phyloP scores from a whole-genome alignment of 2,797 vertebrate genomes.

The Pangasius djambal region DNA sequence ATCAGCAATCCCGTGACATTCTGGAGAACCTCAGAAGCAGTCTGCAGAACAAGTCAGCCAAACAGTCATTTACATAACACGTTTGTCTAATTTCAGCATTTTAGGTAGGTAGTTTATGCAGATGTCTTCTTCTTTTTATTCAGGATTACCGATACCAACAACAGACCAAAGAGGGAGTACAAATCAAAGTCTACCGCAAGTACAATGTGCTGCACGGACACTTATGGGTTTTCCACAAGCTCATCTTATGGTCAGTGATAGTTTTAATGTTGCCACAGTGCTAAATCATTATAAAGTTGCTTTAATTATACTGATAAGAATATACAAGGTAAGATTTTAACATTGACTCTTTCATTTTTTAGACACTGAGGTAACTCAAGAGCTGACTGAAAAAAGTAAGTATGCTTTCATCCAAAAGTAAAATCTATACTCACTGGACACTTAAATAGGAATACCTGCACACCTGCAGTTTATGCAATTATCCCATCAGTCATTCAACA shows the following conservation, averaged over 20 bases:
- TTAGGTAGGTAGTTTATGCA: neutral
- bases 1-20: constrained; percentile 80
- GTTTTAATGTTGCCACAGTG: neutral
- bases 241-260: constrained; percentile 76
- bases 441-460: neutral
- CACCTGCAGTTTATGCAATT: neutral
- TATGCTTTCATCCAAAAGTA: constrained; percentile 15
- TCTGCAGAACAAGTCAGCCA: constrained; percentile 81
- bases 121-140: neutral
- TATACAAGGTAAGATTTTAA: neutral
- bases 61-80: neutral
- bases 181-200: constrained; percentile 72
- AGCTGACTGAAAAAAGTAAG: constrained; percentile 60
- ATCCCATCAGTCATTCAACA: neutral
- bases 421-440: neutral
- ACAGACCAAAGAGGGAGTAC: constrained; percentile 76
- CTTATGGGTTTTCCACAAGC: constrained; percentile 73
- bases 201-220: constrained; percentile 67
- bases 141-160: constrained; percentile 81
- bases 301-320: neutral
- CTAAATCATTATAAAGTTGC: neutral
- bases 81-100: neutral
- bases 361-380: constrained; percentile 58
- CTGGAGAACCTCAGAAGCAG: constrained; percentile 82
- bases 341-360: constrained; percentile 18